These are phyloP conservation scores for Aspidoscelis tigris DNA, from an alignment of 2,113 vertebrate genomes.

Conservation along the genomic window DNA sequence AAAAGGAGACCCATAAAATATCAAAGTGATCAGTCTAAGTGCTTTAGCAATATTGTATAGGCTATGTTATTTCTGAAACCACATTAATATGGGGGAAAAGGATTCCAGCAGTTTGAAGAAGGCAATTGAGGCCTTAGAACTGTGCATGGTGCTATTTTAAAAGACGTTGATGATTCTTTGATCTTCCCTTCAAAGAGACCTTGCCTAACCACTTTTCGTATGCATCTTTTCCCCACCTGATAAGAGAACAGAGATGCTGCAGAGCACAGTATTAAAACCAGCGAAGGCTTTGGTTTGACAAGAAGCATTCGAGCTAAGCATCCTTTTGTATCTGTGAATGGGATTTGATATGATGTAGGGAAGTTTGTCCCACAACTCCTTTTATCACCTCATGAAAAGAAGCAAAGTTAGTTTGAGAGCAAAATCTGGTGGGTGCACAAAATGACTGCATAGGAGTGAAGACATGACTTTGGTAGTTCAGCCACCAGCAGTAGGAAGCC, in stretches of 20 bases:
- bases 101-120: conserved; percentile 10
- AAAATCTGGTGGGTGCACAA: too few species aligned
- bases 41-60: not conserved
- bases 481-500: too few species aligned
- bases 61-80: not conserved
- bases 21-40: conserved; percentile 9
- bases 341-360: not conserved
- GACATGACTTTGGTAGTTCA: too few species aligned
- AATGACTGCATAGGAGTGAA: too few species aligned
- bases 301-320: not conserved
- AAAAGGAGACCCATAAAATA: conserved; percentile 1
- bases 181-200: conserved; percentile 15
- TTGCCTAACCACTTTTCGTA: conserved; percentile 6
- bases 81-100: not conserved
- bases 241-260: not conserved
- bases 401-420: not conserved
- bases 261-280: not conserved
- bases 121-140: conserved; percentile 6
- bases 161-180: not conserved
- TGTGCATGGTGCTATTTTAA: conserved; percentile 14
- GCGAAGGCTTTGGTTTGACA: not conserved
- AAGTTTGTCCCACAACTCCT: not conserved
- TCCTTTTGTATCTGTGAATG: not conserved
- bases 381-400: not conserved
- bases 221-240: not conserved